Conservation (phyloP, 2,888 invertebrate genomes). For the Conomelus anceps region DNA sequence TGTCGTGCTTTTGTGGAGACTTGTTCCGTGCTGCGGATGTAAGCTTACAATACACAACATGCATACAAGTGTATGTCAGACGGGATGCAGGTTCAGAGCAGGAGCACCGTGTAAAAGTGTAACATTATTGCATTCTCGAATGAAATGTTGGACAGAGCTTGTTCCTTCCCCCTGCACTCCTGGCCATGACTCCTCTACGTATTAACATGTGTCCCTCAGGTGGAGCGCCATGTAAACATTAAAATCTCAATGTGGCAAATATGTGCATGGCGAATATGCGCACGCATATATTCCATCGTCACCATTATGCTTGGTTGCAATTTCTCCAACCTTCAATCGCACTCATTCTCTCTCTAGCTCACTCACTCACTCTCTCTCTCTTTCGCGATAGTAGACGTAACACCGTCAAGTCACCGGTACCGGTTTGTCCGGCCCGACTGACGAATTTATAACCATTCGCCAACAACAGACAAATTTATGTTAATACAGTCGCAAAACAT, state of each 20-base stretch:
- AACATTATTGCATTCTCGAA: neutral
- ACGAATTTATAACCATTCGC: neutral
- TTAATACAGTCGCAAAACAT: neutral
- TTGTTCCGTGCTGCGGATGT: neutral
- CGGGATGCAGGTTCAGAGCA: too few relatives aligned
- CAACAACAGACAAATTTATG: neutral
- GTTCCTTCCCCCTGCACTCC: too few relatives aligned
- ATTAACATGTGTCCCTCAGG: neutral
- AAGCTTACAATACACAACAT: neutral
- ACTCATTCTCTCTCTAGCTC: neutral
- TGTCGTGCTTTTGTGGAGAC: neutral
- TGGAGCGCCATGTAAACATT: neutral
- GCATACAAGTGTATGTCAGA: neutral
- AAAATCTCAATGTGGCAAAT: neutral
- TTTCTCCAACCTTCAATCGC: neutral
- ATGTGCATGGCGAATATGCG: neutral
- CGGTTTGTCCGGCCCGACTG: neutral
- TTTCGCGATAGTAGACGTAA: neutral
- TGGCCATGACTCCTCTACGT: neutral
- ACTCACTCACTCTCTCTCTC: neutral
- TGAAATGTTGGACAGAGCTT: neutral
- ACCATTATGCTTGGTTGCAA: neutral
- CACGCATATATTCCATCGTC: neutral
- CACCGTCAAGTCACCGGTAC: neutral
- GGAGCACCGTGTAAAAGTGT: neutral